Evolutionary conservation across 2,888 invertebrate species (phyloP).

Genomic region (Callimorpha dominula): DNA sequence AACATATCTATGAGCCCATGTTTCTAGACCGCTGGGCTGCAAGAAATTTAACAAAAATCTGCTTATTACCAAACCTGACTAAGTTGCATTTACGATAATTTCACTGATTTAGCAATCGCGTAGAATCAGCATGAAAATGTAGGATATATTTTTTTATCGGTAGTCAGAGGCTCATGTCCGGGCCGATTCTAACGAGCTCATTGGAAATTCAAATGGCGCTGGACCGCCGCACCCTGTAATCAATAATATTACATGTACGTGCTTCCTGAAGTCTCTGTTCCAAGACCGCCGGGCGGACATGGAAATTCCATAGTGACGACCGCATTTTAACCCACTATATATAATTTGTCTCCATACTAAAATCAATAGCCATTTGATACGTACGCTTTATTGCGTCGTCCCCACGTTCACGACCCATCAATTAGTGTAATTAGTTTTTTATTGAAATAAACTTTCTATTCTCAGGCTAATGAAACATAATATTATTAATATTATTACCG

Average conservation of each 20-base stretch:
- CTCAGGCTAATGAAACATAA: slow-evolving; percentile 38
- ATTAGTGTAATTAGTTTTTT: slow-evolving; percentile 41
- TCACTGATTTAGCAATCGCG: slow-evolving; percentile 62
- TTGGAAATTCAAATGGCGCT: slow-evolving; percentile 85
- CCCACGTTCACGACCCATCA: slow-evolving; percentile 23
- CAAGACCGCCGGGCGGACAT: slow-evolving; percentile 58
- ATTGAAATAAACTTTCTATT: slow-evolving; percentile 38
- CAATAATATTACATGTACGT: slow-evolving; percentile 86
- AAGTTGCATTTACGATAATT: slow-evolving; percentile 66
- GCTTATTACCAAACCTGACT: slow-evolving; percentile 43
- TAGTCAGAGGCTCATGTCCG: slow-evolving; percentile 70
- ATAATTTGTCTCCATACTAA: slow-evolving; percentile 36
- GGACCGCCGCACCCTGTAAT: slow-evolving; percentile 82
- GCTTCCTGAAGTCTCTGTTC: slow-evolving; percentile 75
- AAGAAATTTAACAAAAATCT: background rate
- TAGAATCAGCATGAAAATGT: slow-evolving; percentile 73
- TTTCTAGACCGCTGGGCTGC: no score
- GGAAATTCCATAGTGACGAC: slow-evolving; percentile 47
- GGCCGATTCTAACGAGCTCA: slow-evolving; percentile 84
- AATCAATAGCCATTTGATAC: slow-evolving; percentile 31
- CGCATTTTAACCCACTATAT: slow-evolving; percentile 39
- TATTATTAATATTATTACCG: slow-evolving; percentile 34
- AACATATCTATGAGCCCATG: background rate
- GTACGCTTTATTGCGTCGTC: slow-evolving; percentile 25
- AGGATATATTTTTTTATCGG: slow-evolving; percentile 71